Evolutionary conservation across 2,797 vertebrate genomes (phyloP).

Genomic region (Malurus splendens): DNA sequence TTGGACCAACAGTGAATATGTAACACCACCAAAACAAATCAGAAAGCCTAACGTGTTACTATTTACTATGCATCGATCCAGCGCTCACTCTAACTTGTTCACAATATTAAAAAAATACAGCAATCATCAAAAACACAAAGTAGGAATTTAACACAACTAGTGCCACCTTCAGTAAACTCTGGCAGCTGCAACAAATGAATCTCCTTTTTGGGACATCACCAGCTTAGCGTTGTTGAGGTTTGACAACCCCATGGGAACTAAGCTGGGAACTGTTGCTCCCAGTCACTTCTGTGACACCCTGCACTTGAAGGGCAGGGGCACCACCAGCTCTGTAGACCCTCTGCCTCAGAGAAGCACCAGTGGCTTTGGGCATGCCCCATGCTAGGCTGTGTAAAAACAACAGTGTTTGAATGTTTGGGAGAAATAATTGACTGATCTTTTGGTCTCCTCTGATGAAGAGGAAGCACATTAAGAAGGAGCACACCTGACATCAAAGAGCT

Average conservation of each 20-base stretch:
- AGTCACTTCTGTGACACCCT: neutral
- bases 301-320: neutral
- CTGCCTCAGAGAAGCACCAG: neutral
- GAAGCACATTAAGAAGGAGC: neutral
- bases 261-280: neutral
- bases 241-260: neutral
- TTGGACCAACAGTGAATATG: neutral
- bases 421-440: neutral
- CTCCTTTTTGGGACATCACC: neutral
- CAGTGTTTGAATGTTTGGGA: rapidly evolving
- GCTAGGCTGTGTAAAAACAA: neutral
- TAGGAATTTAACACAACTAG: neutral
- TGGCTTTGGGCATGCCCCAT: rapidly evolving
- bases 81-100: neutral
- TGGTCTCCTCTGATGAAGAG: neutral
- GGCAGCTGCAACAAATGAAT: neutral
- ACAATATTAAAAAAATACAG: neutral
- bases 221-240: rapidly evolving
- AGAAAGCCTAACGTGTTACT: neutral
- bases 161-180: neutral
- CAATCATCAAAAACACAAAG: neutral
- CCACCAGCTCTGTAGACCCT: neutral
- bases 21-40: neutral
- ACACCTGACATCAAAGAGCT: neutral
- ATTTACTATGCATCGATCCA: neutral